Evolutionary conservation across 2,797 vertebrate species (phyloP).

Genomic region (Neomorphus geoffroyi): DNA sequence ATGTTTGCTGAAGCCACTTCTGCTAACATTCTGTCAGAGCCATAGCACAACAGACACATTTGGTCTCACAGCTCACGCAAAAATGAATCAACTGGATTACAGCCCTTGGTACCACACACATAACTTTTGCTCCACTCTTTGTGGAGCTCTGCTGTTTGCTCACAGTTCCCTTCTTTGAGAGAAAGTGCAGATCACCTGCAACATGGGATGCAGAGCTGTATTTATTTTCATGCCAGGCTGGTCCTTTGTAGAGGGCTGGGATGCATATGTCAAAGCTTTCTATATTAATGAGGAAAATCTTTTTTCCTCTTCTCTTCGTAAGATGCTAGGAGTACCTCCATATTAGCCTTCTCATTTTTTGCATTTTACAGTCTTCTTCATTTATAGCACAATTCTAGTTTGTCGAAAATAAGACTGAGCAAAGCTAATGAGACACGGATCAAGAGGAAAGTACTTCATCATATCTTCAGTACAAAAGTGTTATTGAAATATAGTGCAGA

Average conservation of each 20-base stretch:
- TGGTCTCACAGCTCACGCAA: background rate
- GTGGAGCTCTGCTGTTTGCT: background rate
- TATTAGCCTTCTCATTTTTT: background rate
- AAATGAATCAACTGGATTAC: background rate
- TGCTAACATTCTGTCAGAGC: background rate
- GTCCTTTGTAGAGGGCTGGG: background rate
- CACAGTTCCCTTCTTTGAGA: background rate
- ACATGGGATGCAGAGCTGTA: background rate
- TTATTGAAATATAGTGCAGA: conserved; percentile 16
- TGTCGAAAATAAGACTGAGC: background rate
- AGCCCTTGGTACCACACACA: background rate
- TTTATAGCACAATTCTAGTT: conserved; percentile 2
- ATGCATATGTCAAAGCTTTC: background rate
- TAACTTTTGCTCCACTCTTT: background rate
- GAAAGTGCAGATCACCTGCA: background rate
- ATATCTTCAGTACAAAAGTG: background rate
- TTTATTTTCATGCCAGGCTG: background rate
- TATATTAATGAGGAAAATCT: background rate
- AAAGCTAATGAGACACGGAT: background rate
- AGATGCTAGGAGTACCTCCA: background rate
- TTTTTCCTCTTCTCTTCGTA: background rate
- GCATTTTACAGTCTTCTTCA: background rate
- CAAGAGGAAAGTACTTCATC: conserved; percentile 24
- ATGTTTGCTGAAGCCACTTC: background rate
- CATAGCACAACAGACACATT: background rate